Conservation (phyloP, 1,140 invertebrate genomes). For the Drosophila parvula region DNA sequence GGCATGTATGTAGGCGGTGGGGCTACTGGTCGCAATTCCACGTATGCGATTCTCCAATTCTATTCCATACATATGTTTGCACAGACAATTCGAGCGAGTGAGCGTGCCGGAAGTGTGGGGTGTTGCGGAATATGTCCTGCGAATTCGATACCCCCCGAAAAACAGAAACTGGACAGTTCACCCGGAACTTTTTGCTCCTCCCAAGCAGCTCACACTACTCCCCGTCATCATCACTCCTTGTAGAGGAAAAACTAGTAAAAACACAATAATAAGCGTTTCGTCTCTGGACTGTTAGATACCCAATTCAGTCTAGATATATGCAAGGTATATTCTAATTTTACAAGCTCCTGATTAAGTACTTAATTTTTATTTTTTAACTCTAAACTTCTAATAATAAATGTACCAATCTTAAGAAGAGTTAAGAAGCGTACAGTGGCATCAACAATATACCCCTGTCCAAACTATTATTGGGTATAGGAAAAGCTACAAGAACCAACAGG, state of each 20-base stretch:
- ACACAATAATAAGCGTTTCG: too few relatives aligned
- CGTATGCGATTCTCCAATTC: slow-evolving; percentile 51
- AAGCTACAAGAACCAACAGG: slow-evolving; percentile 26
- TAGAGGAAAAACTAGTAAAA: slow-evolving; percentile 5
- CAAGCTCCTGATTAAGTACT: too few relatives aligned
- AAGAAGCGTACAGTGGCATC: background rate
- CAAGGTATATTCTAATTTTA: background rate
- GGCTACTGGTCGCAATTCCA: slow-evolving; percentile 27
- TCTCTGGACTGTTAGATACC: background rate
- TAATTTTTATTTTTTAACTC: too few relatives aligned
- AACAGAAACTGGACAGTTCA: slow-evolving; percentile 25
- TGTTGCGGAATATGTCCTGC: slow-evolving; percentile 25
- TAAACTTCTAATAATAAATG: background rate
- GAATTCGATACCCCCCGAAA: slow-evolving; percentile 56
- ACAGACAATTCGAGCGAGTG: slow-evolving; percentile 55
- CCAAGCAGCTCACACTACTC: background rate
- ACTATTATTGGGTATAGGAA: slow-evolving; percentile 1
- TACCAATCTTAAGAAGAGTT: background rate
- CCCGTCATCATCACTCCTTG: slow-evolving; percentile 6
- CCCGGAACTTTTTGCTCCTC: slow-evolving; percentile 35
- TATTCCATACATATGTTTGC: slow-evolving; percentile 62
- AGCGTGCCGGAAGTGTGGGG: slow-evolving; percentile 18
- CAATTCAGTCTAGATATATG: background rate
- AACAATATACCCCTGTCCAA: background rate
- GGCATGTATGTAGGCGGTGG: slow-evolving; percentile 13